Evolutionary conservation across 2,797 vertebrate species (phyloP).

Genomic region (Anniella stebbinsi): DNA sequence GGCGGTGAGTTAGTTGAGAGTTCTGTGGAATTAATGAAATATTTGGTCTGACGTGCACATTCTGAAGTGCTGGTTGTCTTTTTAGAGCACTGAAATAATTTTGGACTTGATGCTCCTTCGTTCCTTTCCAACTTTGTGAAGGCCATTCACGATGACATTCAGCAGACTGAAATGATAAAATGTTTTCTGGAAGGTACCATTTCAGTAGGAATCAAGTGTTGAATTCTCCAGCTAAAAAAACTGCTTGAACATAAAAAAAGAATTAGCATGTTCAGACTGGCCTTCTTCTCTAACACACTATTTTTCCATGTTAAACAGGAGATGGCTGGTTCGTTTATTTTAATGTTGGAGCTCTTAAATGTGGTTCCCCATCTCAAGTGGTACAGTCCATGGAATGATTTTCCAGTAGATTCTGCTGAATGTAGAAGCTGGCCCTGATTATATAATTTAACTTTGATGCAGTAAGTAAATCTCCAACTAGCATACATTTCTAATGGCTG

Average conservation of each 20-base stretch:
- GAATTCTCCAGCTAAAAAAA: background rate
- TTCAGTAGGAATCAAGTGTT: background rate
- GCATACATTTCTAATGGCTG: background rate
- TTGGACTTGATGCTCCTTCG: background rate
- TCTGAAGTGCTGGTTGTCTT: background rate
- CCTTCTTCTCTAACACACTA: background rate
- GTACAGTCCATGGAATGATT: background rate
- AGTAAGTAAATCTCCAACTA: background rate
- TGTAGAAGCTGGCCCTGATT: background rate
- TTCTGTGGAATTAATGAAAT: background rate
- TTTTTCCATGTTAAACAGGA: background rate
- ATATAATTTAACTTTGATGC: background rate
- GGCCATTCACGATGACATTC: background rate
- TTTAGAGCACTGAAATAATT: background rate
- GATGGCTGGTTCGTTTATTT: background rate
- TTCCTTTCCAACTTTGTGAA: background rate
- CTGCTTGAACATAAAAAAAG: background rate
- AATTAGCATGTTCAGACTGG: background rate
- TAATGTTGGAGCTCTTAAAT: conserved; percentile 3
- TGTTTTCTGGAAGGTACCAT: background rate
- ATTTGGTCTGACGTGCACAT: background rate
- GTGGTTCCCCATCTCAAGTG: background rate
- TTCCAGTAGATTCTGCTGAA: background rate
- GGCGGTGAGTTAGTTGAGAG: background rate
- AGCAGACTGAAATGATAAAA: background rate